Evolutionary conservation across 2,113 vertebrate species (phyloP).

Genomic region (Proterorhinus semilunaris): DNA sequence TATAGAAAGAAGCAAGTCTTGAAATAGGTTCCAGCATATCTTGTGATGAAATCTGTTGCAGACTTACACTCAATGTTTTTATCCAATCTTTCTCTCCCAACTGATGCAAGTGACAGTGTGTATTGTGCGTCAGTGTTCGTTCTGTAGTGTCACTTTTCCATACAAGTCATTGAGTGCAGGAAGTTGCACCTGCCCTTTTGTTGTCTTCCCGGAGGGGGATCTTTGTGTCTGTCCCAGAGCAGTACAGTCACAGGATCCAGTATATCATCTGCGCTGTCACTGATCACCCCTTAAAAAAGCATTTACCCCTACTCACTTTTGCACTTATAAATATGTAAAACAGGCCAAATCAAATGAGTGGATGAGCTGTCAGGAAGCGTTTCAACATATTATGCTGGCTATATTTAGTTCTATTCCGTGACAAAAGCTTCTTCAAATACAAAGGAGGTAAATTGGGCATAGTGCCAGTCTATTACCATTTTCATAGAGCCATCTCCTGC

Average conservation of each 20-base stretch:
- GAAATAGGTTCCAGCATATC: neutral
- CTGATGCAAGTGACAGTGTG: slow-evolving; percentile 37
- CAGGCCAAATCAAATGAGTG: slow-evolving; percentile 43
- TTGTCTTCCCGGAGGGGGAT: slow-evolving; percentile 82
- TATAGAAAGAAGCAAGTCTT: neutral
- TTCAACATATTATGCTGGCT: slow-evolving; percentile 25
- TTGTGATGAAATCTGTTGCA: neutral
- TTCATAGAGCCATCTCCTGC: slow-evolving; percentile 86
- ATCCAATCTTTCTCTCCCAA: slow-evolving; percentile 19
- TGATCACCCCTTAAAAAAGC: slow-evolving; percentile 79
- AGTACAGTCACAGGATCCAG: slow-evolving; percentile 83
- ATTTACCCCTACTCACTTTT: slow-evolving; percentile 61
- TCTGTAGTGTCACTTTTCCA: slow-evolving; percentile 59
- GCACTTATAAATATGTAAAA: slow-evolving; percentile 73
- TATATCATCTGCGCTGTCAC: slow-evolving; percentile 81
- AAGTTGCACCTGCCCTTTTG: slow-evolving; percentile 92
- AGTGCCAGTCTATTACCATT: slow-evolving; percentile 81
- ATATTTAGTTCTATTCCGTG: slow-evolving; percentile 8
- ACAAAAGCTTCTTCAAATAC: slow-evolving; percentile 40
- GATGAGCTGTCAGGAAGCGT: slow-evolving; percentile 32
- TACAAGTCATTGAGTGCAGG: slow-evolving; percentile 80
- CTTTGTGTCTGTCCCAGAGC: slow-evolving; percentile 87
- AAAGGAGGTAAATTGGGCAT: slow-evolving; percentile 65
- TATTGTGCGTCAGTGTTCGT: slow-evolving; percentile 44
- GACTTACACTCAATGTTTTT: slow-evolving; percentile 8